A percentile compares a stretch with the other conserved stretches of the same genome.
Conservation (phyloP, 2,113 vertebrate species). For the Toxotes chatareus region DNA sequence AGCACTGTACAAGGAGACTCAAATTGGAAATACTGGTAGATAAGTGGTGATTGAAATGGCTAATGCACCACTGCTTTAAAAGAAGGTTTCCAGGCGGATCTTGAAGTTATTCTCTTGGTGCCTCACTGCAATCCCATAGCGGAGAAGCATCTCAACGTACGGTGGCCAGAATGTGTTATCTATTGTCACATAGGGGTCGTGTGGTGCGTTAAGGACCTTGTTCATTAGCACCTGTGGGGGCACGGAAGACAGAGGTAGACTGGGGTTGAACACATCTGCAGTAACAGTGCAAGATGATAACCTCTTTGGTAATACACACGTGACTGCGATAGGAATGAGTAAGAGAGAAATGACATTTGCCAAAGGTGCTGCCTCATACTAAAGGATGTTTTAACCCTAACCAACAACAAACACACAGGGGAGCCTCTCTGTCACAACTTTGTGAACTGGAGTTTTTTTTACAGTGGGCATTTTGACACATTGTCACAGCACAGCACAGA, state of each 20-base stretch:
- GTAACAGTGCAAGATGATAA: neutral
- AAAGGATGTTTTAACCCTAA: neutral
- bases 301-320: neutral
- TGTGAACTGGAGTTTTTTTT: neutral
- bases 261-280: neutral
- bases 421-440: neutral
- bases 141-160: constrained; percentile 92
- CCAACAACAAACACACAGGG: neutral
- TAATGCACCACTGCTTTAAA: constrained; percentile 15
- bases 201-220: constrained; percentile 85
- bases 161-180: constrained; percentile 91
- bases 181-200: constrained; percentile 90
- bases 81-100: constrained; percentile 84
- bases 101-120: constrained; percentile 89
- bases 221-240: constrained; percentile 87
- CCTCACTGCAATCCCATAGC: constrained; percentile 87
- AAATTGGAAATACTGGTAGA: neutral
- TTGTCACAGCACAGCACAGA: neutral
- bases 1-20: neutral
- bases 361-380: neutral
- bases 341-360: neutral
- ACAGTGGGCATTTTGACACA: neutral
- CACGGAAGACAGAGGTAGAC: constrained; percentile 2
- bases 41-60: constrained; percentile 2
- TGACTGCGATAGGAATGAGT: neutral